Percentiles rank a stretch among this genome's conserved stretches.
Conservation (phyloP, 1,140 invertebrate species). For the Fragariocoptes setiger region DNA sequence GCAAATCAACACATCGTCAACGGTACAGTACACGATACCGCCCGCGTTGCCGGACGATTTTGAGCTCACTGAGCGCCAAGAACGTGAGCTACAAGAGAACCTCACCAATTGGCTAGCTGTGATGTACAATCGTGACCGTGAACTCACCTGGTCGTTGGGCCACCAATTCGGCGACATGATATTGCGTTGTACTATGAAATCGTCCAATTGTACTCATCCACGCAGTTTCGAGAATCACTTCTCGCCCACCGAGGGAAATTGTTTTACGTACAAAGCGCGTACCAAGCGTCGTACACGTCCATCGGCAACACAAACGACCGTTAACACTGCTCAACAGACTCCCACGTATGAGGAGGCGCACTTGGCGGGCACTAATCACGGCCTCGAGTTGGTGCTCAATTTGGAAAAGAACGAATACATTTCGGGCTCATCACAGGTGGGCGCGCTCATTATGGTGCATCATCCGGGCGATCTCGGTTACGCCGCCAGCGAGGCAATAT, state of each 20-base stretch:
- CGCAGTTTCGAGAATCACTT: conserved; percentile 7
- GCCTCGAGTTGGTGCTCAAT: conserved; percentile 10
- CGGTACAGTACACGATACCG: background rate
- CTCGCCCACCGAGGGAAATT: conserved; percentile 11
- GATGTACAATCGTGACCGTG: conserved; percentile 7
- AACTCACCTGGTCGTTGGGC: conserved; percentile 6
- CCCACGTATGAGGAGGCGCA: conserved; percentile 4
- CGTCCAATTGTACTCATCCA: conserved; percentile 8
- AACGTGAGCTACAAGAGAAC: conserved; percentile 10
- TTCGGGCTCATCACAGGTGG: conserved; percentile 8
- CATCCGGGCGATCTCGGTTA: conserved; percentile 8
- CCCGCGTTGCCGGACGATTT: conserved; percentile 1
- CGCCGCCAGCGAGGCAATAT: conserved; percentile 6
- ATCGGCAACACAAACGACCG: background rate
- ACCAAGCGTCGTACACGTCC: background rate
- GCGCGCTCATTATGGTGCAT: conserved; percentile 10
- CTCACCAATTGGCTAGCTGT: conserved; percentile 11
- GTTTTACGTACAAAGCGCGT: conserved; percentile 8
- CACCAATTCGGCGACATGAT: conserved; percentile 10
- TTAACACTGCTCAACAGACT: background rate
- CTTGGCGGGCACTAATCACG: conserved; percentile 9
- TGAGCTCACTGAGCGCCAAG: conserved; percentile 9
- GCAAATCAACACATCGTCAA: background rate
- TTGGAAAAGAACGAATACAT: conserved; percentile 9
- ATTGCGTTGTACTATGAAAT: conserved; percentile 10